Evolutionary conservation across 1,140 invertebrate genomes (phyloP).

Genomic region (Ceratoteleas bidentatus): DNA sequence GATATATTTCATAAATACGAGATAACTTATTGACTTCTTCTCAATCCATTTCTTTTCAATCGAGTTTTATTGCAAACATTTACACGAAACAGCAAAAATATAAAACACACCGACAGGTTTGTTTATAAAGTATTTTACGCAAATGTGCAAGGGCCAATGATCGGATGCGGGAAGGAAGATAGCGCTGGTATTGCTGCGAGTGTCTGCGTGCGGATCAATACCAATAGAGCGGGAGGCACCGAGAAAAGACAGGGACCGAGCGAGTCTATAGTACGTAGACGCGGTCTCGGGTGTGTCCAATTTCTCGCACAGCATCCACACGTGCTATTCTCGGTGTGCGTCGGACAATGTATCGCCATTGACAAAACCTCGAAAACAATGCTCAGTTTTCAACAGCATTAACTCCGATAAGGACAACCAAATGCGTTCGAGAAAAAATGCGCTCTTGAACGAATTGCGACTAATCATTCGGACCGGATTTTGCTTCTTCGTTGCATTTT

Average conservation of each 20-base stretch:
- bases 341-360: conserved; percentile 43
- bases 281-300: conserved; percentile 69
- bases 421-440: too few relatives aligned
- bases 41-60: too few relatives aligned
- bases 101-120: too few relatives aligned
- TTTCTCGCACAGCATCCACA: conserved; percentile 69
- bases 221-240: conserved; percentile 59
- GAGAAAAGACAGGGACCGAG: conserved; percentile 49
- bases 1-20: too few relatives aligned
- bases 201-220: conserved; percentile 69
- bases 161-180: conserved; percentile 62
- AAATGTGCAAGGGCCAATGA: conserved; percentile 65
- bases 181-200: conserved; percentile 59
- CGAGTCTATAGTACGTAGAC: conserved; percentile 68
- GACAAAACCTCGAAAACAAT: conserved; percentile 43
- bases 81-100: too few relatives aligned
- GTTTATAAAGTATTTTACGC: conserved; percentile 55
- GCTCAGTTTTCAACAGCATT: conserved; percentile 29
- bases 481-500: too few relatives aligned
- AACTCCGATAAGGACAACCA: conserved; percentile 15
- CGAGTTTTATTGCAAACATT: too few relatives aligned
- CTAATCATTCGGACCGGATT: too few relatives aligned
- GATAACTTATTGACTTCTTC: too few relatives aligned
- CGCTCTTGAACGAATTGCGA: too few relatives aligned
- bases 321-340: conserved; percentile 56